These are phyloP conservation scores for Hypolimnas misippus DNA, from an alignment of 2,888 invertebrate species.

Conservation along the genomic window DNA sequence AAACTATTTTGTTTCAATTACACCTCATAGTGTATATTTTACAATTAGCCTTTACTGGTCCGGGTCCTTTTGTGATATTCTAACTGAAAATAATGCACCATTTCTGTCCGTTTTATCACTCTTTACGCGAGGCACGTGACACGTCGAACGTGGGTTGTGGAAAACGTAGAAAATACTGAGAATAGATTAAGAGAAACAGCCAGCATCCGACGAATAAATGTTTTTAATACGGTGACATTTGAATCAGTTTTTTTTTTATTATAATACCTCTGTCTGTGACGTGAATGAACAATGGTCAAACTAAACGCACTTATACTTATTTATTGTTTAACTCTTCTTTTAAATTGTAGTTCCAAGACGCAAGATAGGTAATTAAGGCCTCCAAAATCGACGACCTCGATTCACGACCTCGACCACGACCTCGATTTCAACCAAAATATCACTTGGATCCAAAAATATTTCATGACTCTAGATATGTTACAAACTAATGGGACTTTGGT, in stretches of 20 bases:
- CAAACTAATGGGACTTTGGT: too few species aligned
- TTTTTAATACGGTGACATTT: neutral
- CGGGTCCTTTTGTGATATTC: slow-evolving; percentile 37
- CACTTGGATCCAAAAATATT: too few species aligned
- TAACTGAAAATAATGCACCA: slow-evolving; percentile 74
- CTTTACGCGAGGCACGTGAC: slow-evolving; percentile 69
- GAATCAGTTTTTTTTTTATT: neutral
- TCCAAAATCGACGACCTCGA: too few species aligned
- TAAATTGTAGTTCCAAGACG: too few species aligned
- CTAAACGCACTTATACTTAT: too few species aligned
- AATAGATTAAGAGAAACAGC: slow-evolving; percentile 10
- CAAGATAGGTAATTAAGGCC: too few species aligned
- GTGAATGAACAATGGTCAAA: too few species aligned
- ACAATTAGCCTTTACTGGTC: slow-evolving; percentile 50
- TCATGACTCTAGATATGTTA: too few species aligned
- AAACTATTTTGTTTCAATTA: slow-evolving; percentile 37
- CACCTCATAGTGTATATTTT: slow-evolving; percentile 47
- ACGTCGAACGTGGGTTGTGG: slow-evolving; percentile 37
- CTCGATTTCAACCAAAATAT: too few species aligned
- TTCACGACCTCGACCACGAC: too few species aligned
- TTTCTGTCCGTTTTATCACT: slow-evolving; percentile 68
- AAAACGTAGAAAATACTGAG: slow-evolving; percentile 23
- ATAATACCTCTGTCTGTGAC: too few species aligned
- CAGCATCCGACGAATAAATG: neutral
- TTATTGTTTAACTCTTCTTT: too few species aligned